phyloP scores from a whole-genome alignment of 2,888 invertebrate genomes.

The Harpalus rubripes region DNA sequence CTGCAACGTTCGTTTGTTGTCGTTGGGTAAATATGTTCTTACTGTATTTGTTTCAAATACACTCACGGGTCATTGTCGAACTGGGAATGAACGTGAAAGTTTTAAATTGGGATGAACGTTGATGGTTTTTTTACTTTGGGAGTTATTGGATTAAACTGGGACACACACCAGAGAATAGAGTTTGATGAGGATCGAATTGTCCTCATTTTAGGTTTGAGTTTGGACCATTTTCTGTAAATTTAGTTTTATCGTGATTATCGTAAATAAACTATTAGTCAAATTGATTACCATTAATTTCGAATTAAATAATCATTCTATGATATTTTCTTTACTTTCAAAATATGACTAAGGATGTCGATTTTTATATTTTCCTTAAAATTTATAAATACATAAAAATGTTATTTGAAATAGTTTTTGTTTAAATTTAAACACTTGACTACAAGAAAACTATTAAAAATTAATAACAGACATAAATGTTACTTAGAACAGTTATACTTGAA shows the following conservation, averaged over 20 bases:
- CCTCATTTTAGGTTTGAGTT: too few relatives aligned
- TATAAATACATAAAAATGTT: too few relatives aligned
- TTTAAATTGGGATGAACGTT: neutral
- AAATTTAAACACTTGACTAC: too few relatives aligned
- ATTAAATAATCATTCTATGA: neutral
- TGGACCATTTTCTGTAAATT: too few relatives aligned
- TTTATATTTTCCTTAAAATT: too few relatives aligned
- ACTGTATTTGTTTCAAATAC: neutral
- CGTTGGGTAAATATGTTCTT: neutral
- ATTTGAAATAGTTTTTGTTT: too few relatives aligned
- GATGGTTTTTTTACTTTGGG: neutral
- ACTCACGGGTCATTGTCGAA: neutral
- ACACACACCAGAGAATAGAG: neutral
- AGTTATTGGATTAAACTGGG: neutral
- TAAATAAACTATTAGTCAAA: neutral
- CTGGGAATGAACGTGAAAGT: conserved; percentile 1
- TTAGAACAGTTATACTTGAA: too few relatives aligned
- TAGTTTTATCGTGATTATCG: neutral
- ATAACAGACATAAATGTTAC: too few relatives aligned
- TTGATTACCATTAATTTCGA: neutral
- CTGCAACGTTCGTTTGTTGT: neutral
- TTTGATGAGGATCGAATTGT: neutral
- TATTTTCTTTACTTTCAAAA: neutral
- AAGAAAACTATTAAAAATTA: too few relatives aligned
- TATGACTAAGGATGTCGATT: too few relatives aligned